These are phyloP conservation scores for Fulica atra DNA, from an alignment of 2,113 vertebrate genomes.

Conservation along the genomic window DNA sequence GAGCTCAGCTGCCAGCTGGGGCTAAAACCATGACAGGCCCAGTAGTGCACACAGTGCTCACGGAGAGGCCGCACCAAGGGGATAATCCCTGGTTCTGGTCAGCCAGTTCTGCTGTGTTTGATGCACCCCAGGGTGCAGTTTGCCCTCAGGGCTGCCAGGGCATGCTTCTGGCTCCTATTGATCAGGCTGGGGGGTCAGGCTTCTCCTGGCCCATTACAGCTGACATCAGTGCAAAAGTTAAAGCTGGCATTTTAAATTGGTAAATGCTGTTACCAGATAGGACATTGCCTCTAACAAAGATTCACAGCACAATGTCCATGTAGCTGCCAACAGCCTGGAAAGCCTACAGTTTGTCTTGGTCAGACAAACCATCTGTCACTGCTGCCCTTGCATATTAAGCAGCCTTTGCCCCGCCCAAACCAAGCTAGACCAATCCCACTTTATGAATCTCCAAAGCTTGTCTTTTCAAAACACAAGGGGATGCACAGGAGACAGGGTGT, in stretches of 20 bases:
- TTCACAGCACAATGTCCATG: not conserved
- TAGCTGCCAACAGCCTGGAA: not conserved
- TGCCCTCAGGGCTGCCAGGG: not conserved
- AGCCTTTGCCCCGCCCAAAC: fast-evolving
- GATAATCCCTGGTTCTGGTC: not conserved
- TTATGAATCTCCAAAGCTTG: not conserved
- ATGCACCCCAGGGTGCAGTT: not conserved
- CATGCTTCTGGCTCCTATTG: fast-evolving
- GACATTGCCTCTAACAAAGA: not conserved
- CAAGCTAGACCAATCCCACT: not conserved
- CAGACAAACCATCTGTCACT: not conserved
- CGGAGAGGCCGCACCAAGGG: fast-evolving
- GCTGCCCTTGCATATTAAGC: not conserved
- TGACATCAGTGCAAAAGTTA: not conserved
- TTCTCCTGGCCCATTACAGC: not conserved
- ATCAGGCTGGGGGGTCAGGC: not conserved
- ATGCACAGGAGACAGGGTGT: fast-evolving
- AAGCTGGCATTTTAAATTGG: not conserved
- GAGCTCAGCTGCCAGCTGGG: not conserved
- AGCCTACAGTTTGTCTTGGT: not conserved
- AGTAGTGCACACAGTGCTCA: not conserved
- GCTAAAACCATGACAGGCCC: not conserved
- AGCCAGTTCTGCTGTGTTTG: too few relatives aligned
- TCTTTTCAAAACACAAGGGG: not conserved
- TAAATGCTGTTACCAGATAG: not conserved